Conservation (phyloP, 2,888 invertebrate genomes). For the Oxyteleia sp. region DNA sequence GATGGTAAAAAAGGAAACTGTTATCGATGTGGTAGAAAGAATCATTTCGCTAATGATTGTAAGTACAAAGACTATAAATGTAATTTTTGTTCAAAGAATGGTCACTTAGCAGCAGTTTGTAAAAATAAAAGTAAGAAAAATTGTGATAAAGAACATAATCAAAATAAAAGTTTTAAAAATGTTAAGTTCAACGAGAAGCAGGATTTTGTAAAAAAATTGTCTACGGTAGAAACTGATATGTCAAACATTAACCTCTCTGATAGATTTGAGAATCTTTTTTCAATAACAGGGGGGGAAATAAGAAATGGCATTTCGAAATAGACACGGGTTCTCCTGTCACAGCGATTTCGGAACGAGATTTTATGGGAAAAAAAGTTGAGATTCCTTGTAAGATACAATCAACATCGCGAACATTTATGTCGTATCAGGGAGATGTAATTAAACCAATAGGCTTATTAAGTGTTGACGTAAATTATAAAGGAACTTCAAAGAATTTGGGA, state of each 20-base stretch:
- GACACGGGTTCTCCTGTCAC: too few relatives aligned
- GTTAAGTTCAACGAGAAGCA: neutral
- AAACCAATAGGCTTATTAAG: slow-evolving; percentile 17
- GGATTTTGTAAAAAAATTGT: neutral
- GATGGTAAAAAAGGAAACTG: neutral
- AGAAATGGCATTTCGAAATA: too few relatives aligned
- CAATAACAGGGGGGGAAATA: neutral
- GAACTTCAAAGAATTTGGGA: neutral
- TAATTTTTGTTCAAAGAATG: slow-evolving; percentile 3
- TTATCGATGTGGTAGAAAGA: slow-evolving; percentile 19
- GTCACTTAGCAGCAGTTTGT: slow-evolving; percentile 28
- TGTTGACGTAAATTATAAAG: slow-evolving; percentile 27
- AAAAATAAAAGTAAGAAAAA: neutral
- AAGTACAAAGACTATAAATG: slow-evolving; percentile 19
- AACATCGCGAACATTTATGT: slow-evolving; percentile 26
- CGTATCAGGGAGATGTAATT: slow-evolving; percentile 33
- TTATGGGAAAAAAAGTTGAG: too few relatives aligned
- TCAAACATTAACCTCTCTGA: neutral
- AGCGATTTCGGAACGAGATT: too few relatives aligned
- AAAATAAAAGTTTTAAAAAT: neutral
- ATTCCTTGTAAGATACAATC: too few relatives aligned
- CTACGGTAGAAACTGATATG: neutral
- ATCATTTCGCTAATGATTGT: slow-evolving; percentile 19
- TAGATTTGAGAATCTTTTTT: slow-evolving; percentile 30
- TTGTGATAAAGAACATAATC: neutral